phyloP scores from a whole-genome alignment of 2,888 invertebrate genomes.

The Eumerus sabulonum region DNA sequence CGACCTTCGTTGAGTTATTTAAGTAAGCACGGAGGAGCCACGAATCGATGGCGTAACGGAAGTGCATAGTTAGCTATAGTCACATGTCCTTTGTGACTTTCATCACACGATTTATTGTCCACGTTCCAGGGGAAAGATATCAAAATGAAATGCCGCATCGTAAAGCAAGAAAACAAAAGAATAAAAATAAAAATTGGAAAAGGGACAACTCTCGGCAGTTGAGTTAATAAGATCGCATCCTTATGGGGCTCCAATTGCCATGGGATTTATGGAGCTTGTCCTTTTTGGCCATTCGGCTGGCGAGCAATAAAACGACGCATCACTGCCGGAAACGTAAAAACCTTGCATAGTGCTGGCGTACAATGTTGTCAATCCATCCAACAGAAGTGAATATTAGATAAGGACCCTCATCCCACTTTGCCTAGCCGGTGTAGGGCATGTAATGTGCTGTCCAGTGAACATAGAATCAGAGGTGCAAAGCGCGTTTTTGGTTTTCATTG shows the following conservation, averaged over 20 bases:
- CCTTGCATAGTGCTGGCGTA: constrained; percentile 11
- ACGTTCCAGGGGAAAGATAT: constrained; percentile 20
- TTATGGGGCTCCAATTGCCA: background rate
- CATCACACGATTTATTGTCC: background rate
- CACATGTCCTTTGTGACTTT: no score
- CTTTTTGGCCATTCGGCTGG: constrained; percentile 24
- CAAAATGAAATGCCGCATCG: constrained; percentile 46
- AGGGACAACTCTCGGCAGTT: constrained; percentile 30
- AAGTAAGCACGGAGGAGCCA: no score
- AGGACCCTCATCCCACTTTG: constrained; percentile 5
- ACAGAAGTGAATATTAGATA: constrained; percentile 53
- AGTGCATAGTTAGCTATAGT: no score
- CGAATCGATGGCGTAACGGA: no score
- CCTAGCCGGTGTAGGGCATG: constrained; percentile 1
- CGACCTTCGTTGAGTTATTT: constrained; percentile 45
- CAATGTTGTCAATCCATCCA: constrained; percentile 38
- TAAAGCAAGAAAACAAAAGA: no score
- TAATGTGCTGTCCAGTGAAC: constrained; percentile 20
- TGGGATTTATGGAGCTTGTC: constrained; percentile 10
- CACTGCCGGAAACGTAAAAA: constrained; percentile 24
- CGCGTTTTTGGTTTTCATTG: constrained; percentile 1
- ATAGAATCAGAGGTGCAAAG: constrained; percentile 47
- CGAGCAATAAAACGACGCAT: constrained; percentile 37
- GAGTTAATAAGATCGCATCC: constrained; percentile 44
- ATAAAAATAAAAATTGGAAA: background rate